Conservation (phyloP, 2,113 vertebrate genomes). For the Semicossyphus pulcher region DNA sequence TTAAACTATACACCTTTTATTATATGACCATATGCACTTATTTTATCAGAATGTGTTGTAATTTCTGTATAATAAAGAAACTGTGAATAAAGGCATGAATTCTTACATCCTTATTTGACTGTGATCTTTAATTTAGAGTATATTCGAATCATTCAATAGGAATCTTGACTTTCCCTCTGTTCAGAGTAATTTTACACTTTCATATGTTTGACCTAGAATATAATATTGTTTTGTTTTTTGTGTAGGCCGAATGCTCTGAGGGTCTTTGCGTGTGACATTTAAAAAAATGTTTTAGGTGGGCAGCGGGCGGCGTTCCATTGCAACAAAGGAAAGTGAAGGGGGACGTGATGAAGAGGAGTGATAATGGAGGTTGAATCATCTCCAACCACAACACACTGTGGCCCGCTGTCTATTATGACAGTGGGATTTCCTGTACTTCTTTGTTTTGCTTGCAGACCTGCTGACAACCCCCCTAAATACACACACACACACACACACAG, state of each 20-base stretch:
- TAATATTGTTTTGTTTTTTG: not conserved
- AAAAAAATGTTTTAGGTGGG: constrained; percentile 18
- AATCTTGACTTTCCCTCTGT: not conserved
- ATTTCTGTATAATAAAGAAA: constrained; percentile 15
- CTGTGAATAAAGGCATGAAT: constrained; percentile 48
- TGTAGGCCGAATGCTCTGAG: not conserved
- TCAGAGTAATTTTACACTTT: no score
- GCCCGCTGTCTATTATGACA: constrained; percentile 16
- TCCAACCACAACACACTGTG: not conserved
- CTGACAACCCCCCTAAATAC: not conserved
- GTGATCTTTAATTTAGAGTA: not conserved
- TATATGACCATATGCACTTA: constrained; percentile 44
- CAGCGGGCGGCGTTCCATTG: constrained; percentile 39
- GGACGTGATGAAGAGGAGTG: constrained; percentile 25
- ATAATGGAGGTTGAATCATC: not conserved
- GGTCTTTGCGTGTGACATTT: not conserved
- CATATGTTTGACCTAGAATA: no score
- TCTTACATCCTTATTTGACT: not conserved
- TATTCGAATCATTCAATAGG: not conserved
- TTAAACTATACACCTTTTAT: constrained; percentile 4
- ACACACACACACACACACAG: constrained; percentile 9
- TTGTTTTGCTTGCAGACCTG: not conserved
- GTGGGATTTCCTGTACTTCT: constrained; percentile 61
- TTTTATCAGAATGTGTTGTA: constrained; percentile 34
- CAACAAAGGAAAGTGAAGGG: constrained; percentile 53